phyloP scores from a whole-genome alignment of 2,113 vertebrate species.

The Peromyscus californicus region DNA sequence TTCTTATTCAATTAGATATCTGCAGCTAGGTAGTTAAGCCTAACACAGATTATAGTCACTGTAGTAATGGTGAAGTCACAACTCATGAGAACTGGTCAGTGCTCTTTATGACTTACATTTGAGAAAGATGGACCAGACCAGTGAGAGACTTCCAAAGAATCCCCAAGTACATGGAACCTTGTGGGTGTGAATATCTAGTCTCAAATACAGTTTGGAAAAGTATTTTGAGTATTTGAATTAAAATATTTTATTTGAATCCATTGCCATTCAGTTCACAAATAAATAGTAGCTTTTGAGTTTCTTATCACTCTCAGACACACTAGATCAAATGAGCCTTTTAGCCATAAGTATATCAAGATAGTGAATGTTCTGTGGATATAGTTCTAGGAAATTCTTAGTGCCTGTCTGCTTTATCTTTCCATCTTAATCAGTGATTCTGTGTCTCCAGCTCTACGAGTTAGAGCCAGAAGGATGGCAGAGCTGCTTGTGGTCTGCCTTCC shows the following conservation, averaged over 20 bases:
- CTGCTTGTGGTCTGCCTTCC: not conserved
- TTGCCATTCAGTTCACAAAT: not conserved
- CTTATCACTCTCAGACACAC: not conserved
- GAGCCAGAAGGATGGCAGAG: not conserved
- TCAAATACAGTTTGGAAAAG: not conserved
- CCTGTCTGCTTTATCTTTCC: not conserved
- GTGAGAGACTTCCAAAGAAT: not conserved
- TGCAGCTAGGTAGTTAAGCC: constrained; percentile 30
- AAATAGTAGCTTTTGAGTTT: constrained; percentile 12
- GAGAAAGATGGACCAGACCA: not conserved
- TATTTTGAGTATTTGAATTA: constrained; percentile 14
- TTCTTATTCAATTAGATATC: constrained; percentile 47
- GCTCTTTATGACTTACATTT: constrained; percentile 41
- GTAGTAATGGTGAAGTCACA: constrained; percentile 1
- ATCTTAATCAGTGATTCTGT: not conserved
- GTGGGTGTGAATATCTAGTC: not conserved
- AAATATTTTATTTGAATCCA: constrained; percentile 25
- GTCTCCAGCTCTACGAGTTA: not conserved
- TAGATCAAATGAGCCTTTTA: not conserved
- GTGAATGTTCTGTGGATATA: not conserved
- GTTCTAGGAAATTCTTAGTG: not conserved
- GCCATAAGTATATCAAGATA: not conserved
- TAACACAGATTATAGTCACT: constrained; percentile 28
- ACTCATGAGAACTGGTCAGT: not conserved
- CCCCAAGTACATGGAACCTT: not conserved